These are phyloP conservation scores for Clarias fuscus DNA, from an alignment of 2,797 vertebrate species.

Conservation along the genomic window DNA sequence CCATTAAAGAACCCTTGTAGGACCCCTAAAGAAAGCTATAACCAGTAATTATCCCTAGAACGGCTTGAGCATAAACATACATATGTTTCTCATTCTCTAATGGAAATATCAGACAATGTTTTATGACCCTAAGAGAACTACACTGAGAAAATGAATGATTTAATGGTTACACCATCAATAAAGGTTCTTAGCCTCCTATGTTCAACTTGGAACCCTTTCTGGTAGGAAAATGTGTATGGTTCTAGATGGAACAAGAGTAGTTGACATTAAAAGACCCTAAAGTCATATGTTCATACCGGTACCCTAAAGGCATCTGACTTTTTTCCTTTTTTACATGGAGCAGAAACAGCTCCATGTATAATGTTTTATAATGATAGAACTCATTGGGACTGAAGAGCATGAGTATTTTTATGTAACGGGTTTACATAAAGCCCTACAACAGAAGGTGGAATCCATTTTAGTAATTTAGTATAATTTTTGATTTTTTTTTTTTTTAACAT, in stretches of 20 bases:
- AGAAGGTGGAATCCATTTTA: not conserved
- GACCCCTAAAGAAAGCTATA: not conserved
- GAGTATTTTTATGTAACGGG: not conserved
- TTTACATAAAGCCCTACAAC: not conserved
- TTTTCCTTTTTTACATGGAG: not conserved
- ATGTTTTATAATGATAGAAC: not conserved
- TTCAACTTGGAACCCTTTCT: not conserved
- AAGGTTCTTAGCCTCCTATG: no score
- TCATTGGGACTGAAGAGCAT: not conserved
- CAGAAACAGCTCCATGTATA: not conserved
- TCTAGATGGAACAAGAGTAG: not conserved
- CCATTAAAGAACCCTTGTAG: not conserved
- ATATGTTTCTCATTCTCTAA: not conserved
- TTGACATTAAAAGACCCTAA: not conserved
- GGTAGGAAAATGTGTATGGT: not conserved
- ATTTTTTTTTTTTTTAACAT: not conserved
- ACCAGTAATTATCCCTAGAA: not conserved
- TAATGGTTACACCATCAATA: not conserved
- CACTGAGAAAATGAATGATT: not conserved
- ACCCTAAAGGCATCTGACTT: not conserved
- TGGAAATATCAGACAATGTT: not conserved
- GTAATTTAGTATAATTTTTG: not conserved
- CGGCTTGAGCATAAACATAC: no score
- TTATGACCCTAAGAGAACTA: not conserved
- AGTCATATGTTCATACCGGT: not conserved